phyloP scores from a whole-genome alignment of 2,797 vertebrate species.

The Manis javanica region DNA sequence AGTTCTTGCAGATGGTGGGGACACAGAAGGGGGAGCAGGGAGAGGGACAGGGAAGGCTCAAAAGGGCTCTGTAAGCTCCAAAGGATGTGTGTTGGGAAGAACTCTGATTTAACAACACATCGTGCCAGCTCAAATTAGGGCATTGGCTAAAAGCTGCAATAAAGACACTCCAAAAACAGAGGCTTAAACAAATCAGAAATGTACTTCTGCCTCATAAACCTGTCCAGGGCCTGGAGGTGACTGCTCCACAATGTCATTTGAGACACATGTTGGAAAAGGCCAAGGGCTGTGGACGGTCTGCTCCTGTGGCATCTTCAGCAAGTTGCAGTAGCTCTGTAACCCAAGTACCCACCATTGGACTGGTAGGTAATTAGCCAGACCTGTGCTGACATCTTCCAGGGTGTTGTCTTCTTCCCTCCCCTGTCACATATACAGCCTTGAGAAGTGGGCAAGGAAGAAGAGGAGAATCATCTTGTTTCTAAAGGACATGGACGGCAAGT shows the following conservation, averaged over 20 bases:
- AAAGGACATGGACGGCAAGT: neutral
- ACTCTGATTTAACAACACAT: neutral
- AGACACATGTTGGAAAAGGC: constrained; percentile 13
- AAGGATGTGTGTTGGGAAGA: neutral
- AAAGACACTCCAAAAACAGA: neutral
- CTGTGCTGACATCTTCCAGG: neutral
- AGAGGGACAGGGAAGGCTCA: neutral
- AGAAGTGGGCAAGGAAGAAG: neutral
- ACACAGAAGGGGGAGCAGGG: neutral
- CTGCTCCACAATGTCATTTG: neutral
- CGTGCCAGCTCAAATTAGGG: neutral
- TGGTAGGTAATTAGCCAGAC: neutral
- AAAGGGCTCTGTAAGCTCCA: neutral
- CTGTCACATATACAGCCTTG: neutral
- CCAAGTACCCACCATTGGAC: neutral
- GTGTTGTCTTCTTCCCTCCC: neutral
- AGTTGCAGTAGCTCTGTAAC: neutral
- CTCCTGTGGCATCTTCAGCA: neutral
- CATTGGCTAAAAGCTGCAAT: neutral
- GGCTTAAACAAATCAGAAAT: neutral
- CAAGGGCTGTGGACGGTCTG: neutral
- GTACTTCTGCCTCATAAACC: neutral
- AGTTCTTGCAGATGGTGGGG: neutral
- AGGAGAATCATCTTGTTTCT: neutral
- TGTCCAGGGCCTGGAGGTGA: neutral